Percentiles rank a stretch among this genome's conserved stretches.
Conservation (phyloP, 2,113 vertebrate species). For the Electrona antarctica region DNA sequence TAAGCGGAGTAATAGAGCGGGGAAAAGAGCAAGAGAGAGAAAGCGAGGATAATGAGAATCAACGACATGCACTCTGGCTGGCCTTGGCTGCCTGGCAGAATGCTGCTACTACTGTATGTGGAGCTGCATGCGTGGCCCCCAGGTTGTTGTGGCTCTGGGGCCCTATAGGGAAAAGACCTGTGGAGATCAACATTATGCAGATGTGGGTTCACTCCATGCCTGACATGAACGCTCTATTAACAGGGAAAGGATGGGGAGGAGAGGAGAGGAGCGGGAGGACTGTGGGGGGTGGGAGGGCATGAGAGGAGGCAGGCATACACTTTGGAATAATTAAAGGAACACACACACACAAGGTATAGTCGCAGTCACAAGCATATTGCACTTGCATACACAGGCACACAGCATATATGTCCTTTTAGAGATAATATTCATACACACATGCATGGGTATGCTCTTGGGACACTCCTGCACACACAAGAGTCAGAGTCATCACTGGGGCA, state of each 20-base stretch:
- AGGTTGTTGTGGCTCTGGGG: not conserved
- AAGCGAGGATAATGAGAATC: constrained; percentile 4
- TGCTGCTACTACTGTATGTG: not conserved
- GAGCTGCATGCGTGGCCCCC: not conserved
- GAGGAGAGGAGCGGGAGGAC: not conserved
- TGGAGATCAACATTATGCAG: constrained; percentile 4
- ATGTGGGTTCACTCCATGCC: constrained; percentile 7
- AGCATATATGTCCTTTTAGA: not conserved
- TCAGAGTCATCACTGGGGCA: constrained; percentile 4
- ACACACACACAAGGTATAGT: no score
- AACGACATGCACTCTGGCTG: not conserved
- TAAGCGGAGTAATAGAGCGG: not conserved
- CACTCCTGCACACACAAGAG: not conserved
- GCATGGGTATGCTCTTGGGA: not conserved
- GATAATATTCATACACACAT: not conserved
- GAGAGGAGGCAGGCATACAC: no score
- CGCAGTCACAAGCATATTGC: not conserved
- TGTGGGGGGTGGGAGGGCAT: not conserved
- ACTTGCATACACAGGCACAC: not conserved
- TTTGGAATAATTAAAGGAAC: no score
- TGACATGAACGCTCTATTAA: not conserved
- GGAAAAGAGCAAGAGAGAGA: not conserved
- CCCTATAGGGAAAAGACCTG: not conserved
- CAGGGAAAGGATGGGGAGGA: not conserved
- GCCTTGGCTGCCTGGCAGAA: not conserved